A percentile compares a stretch with the other conserved stretches of the same genome.
Conservation (phyloP, 2,113 vertebrate genomes). For the Copsychus sechellarum region DNA sequence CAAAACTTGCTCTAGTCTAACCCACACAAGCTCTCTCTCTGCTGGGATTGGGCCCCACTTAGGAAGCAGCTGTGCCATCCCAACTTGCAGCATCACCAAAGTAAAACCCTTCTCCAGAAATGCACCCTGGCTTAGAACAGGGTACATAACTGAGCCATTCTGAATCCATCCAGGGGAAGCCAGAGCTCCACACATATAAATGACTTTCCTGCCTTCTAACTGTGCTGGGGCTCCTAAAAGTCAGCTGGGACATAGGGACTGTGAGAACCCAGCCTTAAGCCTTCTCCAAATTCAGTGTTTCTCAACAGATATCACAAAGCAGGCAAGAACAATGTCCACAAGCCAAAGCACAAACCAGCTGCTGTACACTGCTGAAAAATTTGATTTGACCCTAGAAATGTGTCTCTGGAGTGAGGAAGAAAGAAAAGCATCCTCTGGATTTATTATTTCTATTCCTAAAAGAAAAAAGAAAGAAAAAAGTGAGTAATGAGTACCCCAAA, state of each 20-base stretch:
- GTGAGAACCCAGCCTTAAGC: neutral
- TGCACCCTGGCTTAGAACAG: neutral
- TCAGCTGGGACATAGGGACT: neutral
- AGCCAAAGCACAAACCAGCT: neutral
- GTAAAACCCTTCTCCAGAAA: neutral
- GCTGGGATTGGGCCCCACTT: neutral
- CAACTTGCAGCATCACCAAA: neutral
- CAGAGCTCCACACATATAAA: neutral
- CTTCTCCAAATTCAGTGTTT: neutral
- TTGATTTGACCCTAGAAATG: neutral
- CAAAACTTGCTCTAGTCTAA: neutral
- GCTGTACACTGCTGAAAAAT: neutral
- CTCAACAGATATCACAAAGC: neutral
- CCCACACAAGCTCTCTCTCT: neutral
- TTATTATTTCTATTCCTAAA: neutral
- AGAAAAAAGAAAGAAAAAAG: neutral
- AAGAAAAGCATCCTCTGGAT: neutral
- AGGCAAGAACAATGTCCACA: neutral
- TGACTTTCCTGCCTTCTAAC: neutral
- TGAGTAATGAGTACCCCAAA: slow-evolving; percentile 29
- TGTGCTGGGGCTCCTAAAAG: neutral
- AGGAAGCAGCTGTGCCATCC: neutral
- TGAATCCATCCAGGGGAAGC: neutral
- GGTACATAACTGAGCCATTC: neutral
- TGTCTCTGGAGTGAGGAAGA: neutral